phyloP scores from a whole-genome alignment of 2,797 vertebrate genomes.

The Notamacropus eugenii region DNA sequence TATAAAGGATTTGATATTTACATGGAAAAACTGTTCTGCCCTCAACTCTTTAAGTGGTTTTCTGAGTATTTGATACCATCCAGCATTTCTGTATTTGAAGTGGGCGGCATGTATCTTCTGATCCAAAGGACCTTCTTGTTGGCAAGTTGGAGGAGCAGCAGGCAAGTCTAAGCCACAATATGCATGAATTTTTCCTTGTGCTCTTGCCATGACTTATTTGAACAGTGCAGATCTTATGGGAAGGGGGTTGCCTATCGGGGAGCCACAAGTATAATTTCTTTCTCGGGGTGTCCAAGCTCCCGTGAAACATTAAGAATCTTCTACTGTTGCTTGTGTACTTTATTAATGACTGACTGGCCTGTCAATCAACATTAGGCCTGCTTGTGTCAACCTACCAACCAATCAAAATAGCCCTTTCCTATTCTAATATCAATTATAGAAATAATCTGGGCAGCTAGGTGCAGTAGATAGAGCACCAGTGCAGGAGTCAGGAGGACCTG shows the following conservation, averaged over 20 bases:
- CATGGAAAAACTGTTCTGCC: not conserved
- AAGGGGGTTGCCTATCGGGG: too few species aligned
- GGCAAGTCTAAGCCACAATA: not conserved
- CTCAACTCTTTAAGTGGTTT: not conserved
- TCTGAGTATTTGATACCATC: not conserved
- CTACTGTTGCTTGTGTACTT: not conserved
- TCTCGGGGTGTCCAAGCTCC: not conserved
- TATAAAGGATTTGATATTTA: not conserved
- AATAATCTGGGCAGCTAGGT: not conserved
- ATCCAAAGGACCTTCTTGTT: not conserved
- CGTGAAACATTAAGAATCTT: not conserved
- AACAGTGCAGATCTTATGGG: not conserved
- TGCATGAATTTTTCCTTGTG: not conserved
- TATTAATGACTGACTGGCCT: not conserved
- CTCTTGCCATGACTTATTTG: not conserved
- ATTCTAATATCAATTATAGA: not conserved
- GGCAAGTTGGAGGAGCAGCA: not conserved
- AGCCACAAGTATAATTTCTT: not conserved
- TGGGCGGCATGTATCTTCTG: not conserved
- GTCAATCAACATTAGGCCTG: not conserved
- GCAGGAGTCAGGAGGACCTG: too few species aligned
- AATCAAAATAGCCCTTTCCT: not conserved
- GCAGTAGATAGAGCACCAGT: too few species aligned
- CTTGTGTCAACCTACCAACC: not conserved
- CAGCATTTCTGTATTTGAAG: not conserved